These are phyloP conservation scores for Esox niger DNA, from an alignment of 2,113 vertebrate genomes.

Conservation along the genomic window DNA sequence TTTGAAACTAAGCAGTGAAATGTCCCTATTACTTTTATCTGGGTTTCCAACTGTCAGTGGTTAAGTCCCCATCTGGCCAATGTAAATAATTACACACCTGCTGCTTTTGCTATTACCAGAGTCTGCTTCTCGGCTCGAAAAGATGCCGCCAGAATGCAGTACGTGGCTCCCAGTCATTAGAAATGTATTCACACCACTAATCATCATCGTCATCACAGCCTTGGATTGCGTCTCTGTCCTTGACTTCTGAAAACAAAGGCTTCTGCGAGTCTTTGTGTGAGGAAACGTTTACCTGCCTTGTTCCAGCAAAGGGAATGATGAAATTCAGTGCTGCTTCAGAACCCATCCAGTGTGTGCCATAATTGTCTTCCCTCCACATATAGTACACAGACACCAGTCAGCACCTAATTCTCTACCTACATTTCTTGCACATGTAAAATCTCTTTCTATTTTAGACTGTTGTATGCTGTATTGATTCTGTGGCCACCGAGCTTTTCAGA, in stretches of 20 bases:
- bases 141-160: not conserved
- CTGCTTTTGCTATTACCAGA: slow-evolving; percentile 4
- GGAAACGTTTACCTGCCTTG: no score
- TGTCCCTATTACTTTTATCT: not conserved
- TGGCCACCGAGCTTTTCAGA: not conserved
- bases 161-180: not conserved
- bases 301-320: no score
- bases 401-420: not conserved
- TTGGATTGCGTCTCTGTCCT: not conserved
- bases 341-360: no score
- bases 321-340: no score
- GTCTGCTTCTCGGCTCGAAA: not conserved
- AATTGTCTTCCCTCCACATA: no score
- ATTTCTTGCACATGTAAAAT: not conserved
- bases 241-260: not conserved
- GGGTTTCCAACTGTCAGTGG: slow-evolving; percentile 5
- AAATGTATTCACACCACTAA: not conserved
- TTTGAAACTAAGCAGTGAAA: not conserved
- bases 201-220: not conserved
- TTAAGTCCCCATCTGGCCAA: slow-evolving; percentile 28
- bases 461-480: not conserved
- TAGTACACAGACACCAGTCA: not conserved
- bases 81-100: slow-evolving; percentile 28
- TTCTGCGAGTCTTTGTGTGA: not conserved
- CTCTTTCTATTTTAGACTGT: not conserved